Evolutionary conservation across 1,140 invertebrate species (phyloP), one percentile per base, ranked within the genome.

Genomic region (Wasmannia auropunctata): DNA sequence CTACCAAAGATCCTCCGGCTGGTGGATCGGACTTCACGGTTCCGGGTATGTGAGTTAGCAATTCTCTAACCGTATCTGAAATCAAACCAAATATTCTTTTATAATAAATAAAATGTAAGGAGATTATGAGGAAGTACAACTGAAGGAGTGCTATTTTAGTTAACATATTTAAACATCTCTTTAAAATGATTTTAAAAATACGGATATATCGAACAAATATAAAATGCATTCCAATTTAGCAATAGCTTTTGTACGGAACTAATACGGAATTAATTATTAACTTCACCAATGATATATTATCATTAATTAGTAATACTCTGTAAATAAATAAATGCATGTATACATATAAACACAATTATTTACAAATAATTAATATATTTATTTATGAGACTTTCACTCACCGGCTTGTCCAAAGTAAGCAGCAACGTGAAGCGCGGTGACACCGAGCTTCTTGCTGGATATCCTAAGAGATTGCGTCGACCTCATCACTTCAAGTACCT

Each of bases 341-440:
- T n/a, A n/a, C n/a, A n/a, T n/a, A n/a, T n/a, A n/a, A n/a, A n/a
- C n/a, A n/a, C n/a, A n/a, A 40, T 40, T 40, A 40, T 40, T 40
- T n/a, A n/a, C n/a, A n/a, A n/a, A n/a, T n/a, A n/a, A 40, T 40
- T 40, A 46, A n/a, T n/a, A n/a, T n/a, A 58, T 7, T 25, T 3
- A 11, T 34, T 8, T 10, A 51, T 19, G 4, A 25, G 31, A 75
- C 25, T 34, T 14, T n/a, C 25, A 22, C 92, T 94, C 91, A 96
- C 97, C 97, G 88, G 98, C 98, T 96, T 99, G 99, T 19, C 99
- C 99, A 93, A 98, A 99, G 94, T 98, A 99, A 0, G 99, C 99
- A 8, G 99, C 99, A 28, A 99, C 98, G 93, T 99, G 99, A 0
- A 99, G 96, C 5, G 99, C 99, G 2, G 99, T 99, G 16, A 99